Percentiles rank a stretch among this genome's conserved stretches.
Conservation (phyloP, 2,113 vertebrate species). For the Gobius niger region DNA sequence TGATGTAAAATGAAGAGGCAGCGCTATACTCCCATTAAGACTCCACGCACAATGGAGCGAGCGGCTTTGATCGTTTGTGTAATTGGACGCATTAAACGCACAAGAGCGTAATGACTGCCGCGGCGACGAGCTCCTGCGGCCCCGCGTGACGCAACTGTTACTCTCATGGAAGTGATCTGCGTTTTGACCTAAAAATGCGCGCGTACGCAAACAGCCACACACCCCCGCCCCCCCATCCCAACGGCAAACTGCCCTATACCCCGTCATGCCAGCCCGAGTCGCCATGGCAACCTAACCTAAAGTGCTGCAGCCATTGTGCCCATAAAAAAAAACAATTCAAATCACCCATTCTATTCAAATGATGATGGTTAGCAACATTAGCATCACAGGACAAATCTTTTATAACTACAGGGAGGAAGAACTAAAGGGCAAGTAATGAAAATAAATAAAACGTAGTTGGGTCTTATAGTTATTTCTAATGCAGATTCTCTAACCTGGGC, state of each 20-base stretch:
- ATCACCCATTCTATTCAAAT: conserved; percentile 48
- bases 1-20: background rate
- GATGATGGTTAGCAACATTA: conserved; percentile 34
- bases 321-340: conserved; percentile 51
- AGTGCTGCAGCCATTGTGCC: conserved; percentile 34
- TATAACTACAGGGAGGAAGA: background rate
- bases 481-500: too few relatives aligned
- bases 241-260: conserved; percentile 23
- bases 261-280: conserved; percentile 44
- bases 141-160: conserved; percentile 5
- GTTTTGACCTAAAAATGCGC: background rate
- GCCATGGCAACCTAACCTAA: conserved; percentile 62
- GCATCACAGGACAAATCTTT: background rate
- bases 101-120: conserved; percentile 7
- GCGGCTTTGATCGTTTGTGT: background rate
- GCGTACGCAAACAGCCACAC: conserved; percentile 7
- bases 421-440: background rate
- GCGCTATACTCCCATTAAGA: background rate
- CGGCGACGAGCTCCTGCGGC: background rate
- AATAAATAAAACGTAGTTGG: too few relatives aligned
- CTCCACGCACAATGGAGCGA: background rate
- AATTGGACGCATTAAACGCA: conserved; percentile 7
- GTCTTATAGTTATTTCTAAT: too few relatives aligned
- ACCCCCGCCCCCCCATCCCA: conserved; percentile 29
- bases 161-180: background rate